A percentile compares a stretch with the other conserved stretches of the same genome.
phyloP scores from a whole-genome alignment of 2,888 invertebrate species.

The Cheilosia scutellata region DNA sequence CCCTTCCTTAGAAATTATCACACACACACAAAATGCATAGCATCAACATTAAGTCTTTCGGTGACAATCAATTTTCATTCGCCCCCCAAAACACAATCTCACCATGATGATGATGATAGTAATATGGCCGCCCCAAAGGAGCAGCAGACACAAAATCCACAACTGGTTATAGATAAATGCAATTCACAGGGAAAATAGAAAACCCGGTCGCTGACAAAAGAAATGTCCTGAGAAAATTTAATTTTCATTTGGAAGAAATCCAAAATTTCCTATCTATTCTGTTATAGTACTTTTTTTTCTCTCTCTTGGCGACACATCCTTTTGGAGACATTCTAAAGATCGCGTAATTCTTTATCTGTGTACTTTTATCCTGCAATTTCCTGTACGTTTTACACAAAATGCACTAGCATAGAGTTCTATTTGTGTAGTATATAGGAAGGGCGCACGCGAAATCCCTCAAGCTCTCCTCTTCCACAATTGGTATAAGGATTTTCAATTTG shows the following conservation, averaged over 20 bases:
- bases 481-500: conserved; percentile 63
- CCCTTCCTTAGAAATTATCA: conserved; percentile 33
- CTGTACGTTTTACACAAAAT: conserved; percentile 48
- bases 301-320: conserved; percentile 30
- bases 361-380: conserved; percentile 48
- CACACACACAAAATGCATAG: conserved; percentile 28
- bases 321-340: conserved; percentile 52
- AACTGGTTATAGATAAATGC: conserved; percentile 41
- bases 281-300: conserved; percentile 33
- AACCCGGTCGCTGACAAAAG: conserved; percentile 43
- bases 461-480: conserved; percentile 47
- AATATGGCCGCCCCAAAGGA: conserved; percentile 11
- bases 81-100: conserved; percentile 24
- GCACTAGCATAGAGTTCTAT: conserved; percentile 44
- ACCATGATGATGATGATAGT: conserved; percentile 7
- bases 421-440: background rate
- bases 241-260: conserved; percentile 72
- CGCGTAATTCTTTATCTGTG: conserved; percentile 55
- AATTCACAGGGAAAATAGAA: conserved; percentile 18
- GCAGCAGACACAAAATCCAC: conserved; percentile 13
- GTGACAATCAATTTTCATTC: conserved; percentile 63
- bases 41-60: conserved; percentile 30
- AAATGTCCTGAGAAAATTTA: conserved; percentile 64
- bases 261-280: conserved; percentile 60
- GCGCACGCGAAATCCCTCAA: background rate